phyloP scores from a whole-genome alignment of 2,113 vertebrate species.

The Cyprinodon variegatus region DNA sequence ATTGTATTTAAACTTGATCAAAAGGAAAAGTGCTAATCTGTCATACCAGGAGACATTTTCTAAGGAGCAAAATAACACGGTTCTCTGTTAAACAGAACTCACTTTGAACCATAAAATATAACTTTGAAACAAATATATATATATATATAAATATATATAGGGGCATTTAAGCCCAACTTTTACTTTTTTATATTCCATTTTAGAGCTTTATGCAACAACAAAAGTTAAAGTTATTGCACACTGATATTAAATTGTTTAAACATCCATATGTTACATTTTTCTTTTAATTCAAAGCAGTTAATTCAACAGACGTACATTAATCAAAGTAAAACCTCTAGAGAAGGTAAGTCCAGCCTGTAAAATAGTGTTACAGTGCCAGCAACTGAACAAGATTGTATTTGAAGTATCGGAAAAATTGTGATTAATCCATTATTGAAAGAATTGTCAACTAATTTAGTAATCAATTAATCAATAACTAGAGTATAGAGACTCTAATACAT shows the following conservation, averaged over 20 bases:
- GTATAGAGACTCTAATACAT: no score
- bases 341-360: background rate
- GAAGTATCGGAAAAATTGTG: no score
- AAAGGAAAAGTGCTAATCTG: background rate
- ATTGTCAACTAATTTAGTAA: no score
- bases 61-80: background rate
- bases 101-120: background rate
- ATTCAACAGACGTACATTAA: background rate
- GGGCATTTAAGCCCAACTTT: background rate
- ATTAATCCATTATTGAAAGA: no score
- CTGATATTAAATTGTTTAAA: constrained; percentile 1
- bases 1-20: background rate
- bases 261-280: background rate
- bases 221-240: background rate
- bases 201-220: background rate
- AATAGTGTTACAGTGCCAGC: constrained; percentile 21
- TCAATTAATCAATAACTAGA: no score
- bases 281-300: background rate
- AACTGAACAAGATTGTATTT: constrained; percentile 23
- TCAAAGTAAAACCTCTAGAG: background rate
- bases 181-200: background rate
- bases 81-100: background rate
- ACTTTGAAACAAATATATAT: background rate
- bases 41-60: background rate
- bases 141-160: no score